Evolutionary conservation across 2,888 invertebrate species (phyloP), one percentile per base, ranked within the genome.

Genomic region (Aphrophora alni): DNA sequence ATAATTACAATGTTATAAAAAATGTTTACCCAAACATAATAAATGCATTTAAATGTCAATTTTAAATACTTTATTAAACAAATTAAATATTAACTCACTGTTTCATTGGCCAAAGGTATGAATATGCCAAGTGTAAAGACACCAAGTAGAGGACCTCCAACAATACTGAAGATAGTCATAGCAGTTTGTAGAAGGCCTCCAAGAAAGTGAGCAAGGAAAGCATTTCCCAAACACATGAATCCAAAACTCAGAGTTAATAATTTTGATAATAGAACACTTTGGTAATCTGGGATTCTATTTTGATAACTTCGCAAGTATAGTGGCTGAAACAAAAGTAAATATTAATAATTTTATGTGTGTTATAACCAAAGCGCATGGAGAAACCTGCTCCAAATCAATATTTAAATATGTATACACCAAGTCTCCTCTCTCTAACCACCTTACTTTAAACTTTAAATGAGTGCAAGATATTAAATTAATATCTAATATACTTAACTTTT

Each of bases 81-180:
- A 25, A 8, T 7, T 26, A 25, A 71, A 71, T 8, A 71, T 24
- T 71, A 74, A 72, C 78, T 81, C 89, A 93, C 94, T 87, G 90
- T 90, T 26, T 93, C 89, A 86, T 94, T 94, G 0, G 93, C 92
- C 89, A 91, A 91, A 0, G 93, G 94, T 82, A 93, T 89, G 84
- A 94, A 93, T 87, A 94, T 91, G 51, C 94, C 94, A 86, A 94
- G 90, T 0, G 92, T 89, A 86, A 94, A 95, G 74, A 95, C 91
- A 74, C 93, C 95, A 1, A 94, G 88, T 0, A 94, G 88, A 80
- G 93, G 93, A 3, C 94, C 94, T 0, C 93, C 93, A 0, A 93
- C 81, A 26, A 77, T 75, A 21, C 81, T 78, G 21, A 81, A 81
- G 10, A 81, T 81, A 28, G 81, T 78, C 14, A 81, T 68, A 14